Evolutionary conservation across 2,888 invertebrate genomes (phyloP), one percentile per base, ranked within the genome.

Genomic region (Thysanoteuthis rhombus): DNA sequence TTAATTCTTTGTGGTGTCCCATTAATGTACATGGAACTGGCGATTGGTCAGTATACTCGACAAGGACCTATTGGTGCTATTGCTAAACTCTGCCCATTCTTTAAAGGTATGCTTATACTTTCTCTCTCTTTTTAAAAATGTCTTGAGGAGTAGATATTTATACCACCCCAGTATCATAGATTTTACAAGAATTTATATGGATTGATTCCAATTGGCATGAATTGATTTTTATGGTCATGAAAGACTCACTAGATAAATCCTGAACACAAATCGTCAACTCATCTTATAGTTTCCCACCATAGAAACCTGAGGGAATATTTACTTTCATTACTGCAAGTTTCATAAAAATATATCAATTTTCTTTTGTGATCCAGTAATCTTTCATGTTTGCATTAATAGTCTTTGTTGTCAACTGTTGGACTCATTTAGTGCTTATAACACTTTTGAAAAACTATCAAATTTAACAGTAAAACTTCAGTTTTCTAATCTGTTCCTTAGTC

Each of bases 11-110:
- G 99, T 97, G 99, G 99, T 94, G 98, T 99, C 94, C 99, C 99
- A 36, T 98, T 99, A 97, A 97, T 99, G 93, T 99, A 98, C 97
- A 99, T 99, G 99, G 99, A 99, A 97, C 97, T 99, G 96, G 98
- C 99, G 47, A 98, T 99, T 94, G 99, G 99, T 58, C 99, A 99
- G 97, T 99, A 98, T 97, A 99, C 99, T 19, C 98, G 98, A 95
- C 98, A 98, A 95, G 99, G 99, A 93, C 99, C 99, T 52, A 98
- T 99, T 95, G 99, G 99, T 94, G 99, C 99, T 93, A 97, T 99
- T 95, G 98, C 98, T 95, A 99, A 99, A 97, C 98, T 99, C 94
- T 99, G 99, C 97, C 99, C 99, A 28, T 97, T 99, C 94, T 98
- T 99, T 95, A 99, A 99, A 98, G 99, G 96, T 96, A 93, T 93